Evolutionary conservation across 2,797 vertebrate species (phyloP).

Genomic region (Mycteria americana): DNA sequence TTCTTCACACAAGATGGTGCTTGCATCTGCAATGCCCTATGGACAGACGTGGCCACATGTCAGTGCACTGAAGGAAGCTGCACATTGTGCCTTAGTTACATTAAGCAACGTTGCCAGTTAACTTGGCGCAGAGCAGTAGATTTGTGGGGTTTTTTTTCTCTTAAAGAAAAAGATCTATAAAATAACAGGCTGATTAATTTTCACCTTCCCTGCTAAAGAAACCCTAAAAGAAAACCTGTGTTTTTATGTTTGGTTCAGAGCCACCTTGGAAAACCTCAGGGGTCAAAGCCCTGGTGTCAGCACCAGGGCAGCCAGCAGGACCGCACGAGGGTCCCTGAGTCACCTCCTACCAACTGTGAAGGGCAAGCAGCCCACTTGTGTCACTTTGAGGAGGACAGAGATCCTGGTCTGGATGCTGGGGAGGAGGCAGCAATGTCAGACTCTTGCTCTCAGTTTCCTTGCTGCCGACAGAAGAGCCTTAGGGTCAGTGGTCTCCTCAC

Average conservation of each 20-base stretch:
- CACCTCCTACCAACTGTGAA: neutral
- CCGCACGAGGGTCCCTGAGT: neutral
- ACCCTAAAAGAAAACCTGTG: neutral
- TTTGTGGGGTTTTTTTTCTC: neutral
- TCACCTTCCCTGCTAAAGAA: neutral
- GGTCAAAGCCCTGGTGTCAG: neutral
- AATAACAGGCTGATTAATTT: neutral
- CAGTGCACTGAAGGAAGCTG: neutral
- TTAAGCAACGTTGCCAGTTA: neutral
- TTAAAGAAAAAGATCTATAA: neutral
- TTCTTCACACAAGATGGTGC: neutral
- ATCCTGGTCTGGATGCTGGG: neutral
- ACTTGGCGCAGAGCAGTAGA: neutral
- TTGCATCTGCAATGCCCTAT: neutral
- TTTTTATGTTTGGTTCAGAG: neutral
- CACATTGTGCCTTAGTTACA: neutral
- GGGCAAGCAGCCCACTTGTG: neutral
- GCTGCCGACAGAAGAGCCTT: neutral
- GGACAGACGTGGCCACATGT: neutral
- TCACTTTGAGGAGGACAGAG: neutral
- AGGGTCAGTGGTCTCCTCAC: rapidly evolving
- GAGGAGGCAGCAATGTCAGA: neutral
- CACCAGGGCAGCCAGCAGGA: neutral
- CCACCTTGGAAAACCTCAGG: rapidly evolving
- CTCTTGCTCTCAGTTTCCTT: neutral